phyloP scores from a whole-genome alignment of 2,888 invertebrate species.

The Tuta absoluta region DNA sequence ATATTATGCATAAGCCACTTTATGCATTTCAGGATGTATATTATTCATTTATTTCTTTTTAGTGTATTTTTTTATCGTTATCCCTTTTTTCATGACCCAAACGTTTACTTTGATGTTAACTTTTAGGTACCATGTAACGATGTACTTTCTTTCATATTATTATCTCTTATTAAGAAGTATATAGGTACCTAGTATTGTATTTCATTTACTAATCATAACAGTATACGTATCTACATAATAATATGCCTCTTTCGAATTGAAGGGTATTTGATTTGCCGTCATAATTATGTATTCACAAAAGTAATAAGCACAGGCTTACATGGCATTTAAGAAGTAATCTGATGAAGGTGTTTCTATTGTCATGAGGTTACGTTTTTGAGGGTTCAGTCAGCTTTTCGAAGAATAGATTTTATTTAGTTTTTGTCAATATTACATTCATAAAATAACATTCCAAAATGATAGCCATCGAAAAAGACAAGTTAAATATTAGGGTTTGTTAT shows the following conservation, averaged over 20 bases:
- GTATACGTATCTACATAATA: no score
- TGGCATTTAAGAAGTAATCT: not conserved
- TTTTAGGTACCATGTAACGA: not conserved
- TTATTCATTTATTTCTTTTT: not conserved
- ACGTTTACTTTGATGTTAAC: not conserved
- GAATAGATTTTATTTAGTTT: not conserved
- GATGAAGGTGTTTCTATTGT: not conserved
- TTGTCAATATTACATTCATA: not conserved
- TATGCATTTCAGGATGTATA: not conserved
- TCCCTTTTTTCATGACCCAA: not conserved
- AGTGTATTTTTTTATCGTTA: not conserved
- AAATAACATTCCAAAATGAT: not conserved
- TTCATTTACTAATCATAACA: no score
- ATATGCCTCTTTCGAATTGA: no score
- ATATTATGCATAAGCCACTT: not conserved
- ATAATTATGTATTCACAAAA: not conserved
- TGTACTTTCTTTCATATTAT: not conserved
- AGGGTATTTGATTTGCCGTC: no score
- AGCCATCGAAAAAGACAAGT: not conserved
- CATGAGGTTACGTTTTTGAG: not conserved
- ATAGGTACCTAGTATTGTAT: not conserved
- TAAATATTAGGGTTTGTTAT: not conserved
- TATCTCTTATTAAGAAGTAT: not conserved
- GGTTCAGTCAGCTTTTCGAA: not conserved
- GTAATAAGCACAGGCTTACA: constrained; percentile 25